Conservation (phyloP, 2,113 vertebrate genomes). For the Corythornis vintsioides region DNA sequence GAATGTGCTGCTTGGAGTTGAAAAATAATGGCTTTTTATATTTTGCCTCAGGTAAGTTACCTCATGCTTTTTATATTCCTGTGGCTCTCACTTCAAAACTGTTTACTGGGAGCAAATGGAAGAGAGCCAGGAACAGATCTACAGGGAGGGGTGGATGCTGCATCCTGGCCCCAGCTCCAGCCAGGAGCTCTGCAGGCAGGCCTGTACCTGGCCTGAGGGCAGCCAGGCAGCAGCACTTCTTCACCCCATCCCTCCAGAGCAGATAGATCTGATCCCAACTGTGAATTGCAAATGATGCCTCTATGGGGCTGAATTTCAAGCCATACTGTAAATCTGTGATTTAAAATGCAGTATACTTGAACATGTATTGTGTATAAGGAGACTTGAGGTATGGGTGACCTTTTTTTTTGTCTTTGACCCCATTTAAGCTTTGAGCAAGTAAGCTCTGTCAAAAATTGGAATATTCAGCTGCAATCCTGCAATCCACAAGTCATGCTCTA, state of each 20-base stretch:
- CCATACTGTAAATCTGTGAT: neutral
- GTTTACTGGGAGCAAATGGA: neutral
- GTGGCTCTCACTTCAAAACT: neutral
- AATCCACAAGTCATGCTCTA: neutral
- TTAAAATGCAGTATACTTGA: neutral
- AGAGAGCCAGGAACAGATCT: neutral
- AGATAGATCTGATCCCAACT: neutral
- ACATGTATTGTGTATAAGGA: accelerated
- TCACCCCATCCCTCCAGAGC: neutral
- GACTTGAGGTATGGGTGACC: neutral
- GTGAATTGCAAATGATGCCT: neutral
- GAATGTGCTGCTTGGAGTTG: neutral
- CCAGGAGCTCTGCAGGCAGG: neutral
- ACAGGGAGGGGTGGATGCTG: neutral
- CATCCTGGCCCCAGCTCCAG: neutral
- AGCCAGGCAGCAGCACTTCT: neutral
- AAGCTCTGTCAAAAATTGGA: neutral
- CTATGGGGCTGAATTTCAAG: neutral
- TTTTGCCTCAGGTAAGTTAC: slow-evolving; percentile 31
- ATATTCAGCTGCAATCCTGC: neutral
- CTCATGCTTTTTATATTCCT: neutral
- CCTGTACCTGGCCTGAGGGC: neutral
- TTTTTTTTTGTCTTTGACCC: neutral
- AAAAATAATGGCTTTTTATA: neutral
- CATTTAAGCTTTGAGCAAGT: neutral